Percentiles rank a stretch among this genome's conserved stretches.
phyloP scores from a whole-genome alignment of 2,888 invertebrate species.

The Timandra comae region DNA sequence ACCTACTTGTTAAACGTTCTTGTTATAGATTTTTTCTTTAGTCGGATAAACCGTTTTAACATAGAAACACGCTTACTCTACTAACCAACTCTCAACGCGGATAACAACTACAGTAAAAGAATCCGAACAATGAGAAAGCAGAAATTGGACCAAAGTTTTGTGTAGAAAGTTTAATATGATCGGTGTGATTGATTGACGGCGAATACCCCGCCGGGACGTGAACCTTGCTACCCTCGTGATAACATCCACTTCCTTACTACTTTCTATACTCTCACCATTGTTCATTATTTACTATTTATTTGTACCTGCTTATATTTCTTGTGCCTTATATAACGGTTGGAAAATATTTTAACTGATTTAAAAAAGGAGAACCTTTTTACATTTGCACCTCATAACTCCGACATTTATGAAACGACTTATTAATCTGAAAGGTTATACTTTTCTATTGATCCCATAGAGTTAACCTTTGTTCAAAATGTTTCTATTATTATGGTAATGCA shows the following conservation, averaged over 20 bases:
- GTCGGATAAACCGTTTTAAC: too few species aligned
- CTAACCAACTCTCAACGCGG: too few species aligned
- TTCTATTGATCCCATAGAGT: too few species aligned
- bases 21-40: background rate
- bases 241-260: conserved; percentile 48
- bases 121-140: conserved; percentile 2
- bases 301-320: background rate
- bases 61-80: too few species aligned
- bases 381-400: too few species aligned
- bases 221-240: conserved; percentile 34
- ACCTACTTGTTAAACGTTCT: background rate
- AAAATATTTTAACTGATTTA: too few species aligned
- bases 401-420: too few species aligned
- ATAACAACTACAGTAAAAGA: too few species aligned
- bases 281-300: conserved; percentile 23
- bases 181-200: conserved; percentile 18
- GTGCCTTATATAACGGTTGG: too few species aligned
- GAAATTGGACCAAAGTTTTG: background rate
- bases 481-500: conserved; percentile 56
- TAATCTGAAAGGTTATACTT: too few species aligned
- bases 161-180: conserved; percentile 4
- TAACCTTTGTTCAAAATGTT: background rate
- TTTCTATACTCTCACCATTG: conserved; percentile 55
- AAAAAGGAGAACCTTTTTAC: too few species aligned
- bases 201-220: conserved; percentile 43